These are phyloP conservation scores for Pherbina coryleti DNA, from an alignment of 2,888 invertebrate species.

Conservation along the genomic window DNA sequence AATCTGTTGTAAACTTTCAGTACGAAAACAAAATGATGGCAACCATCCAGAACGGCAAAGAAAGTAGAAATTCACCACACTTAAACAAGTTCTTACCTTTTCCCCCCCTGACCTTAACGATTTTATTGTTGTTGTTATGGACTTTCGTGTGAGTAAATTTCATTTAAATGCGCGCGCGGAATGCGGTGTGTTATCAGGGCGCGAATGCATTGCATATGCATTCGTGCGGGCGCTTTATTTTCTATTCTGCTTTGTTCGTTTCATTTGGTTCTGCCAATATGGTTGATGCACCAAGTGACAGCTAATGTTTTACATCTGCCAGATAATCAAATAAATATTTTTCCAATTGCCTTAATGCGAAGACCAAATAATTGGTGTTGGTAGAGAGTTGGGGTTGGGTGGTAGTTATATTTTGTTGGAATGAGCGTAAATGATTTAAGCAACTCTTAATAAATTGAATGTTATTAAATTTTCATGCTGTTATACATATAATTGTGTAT, in stretches of 20 bases:
- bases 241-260: slow-evolving; percentile 1
- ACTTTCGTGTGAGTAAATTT: neutral
- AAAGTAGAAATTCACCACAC: neutral
- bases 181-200: neutral
- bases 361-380: no score
- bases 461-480: no score
- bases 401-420: no score
- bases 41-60: neutral
- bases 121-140: neutral
- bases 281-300: neutral
- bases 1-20: no score
- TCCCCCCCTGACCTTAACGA: neutral
- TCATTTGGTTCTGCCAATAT: neutral
- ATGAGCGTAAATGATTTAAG: no score
- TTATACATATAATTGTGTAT: neutral
- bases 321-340: neutral
- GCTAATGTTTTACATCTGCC: slow-evolving; percentile 18
- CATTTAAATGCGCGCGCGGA: slow-evolving; percentile 4
- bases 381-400: no score
- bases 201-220: slow-evolving; percentile 9
- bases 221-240: neutral
- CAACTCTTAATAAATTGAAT: no score
- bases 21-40: neutral
- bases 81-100: neutral
- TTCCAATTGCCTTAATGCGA: neutral